Evolutionary conservation across 2,888 invertebrate genomes (phyloP).

Genomic region (Phengaris alcon): DNA sequence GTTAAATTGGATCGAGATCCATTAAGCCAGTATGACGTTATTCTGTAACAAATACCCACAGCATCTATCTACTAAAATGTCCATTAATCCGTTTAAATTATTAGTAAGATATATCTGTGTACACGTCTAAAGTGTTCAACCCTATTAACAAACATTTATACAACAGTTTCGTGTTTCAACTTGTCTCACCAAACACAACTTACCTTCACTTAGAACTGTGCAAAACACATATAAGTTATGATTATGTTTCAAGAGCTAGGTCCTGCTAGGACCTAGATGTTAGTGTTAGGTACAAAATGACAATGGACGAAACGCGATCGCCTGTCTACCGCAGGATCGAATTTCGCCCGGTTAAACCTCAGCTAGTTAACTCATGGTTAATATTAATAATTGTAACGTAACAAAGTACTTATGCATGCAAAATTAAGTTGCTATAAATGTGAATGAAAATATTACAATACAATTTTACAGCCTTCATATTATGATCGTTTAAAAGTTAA

Average conservation of each 20-base stretch:
- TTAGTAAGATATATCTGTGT: slow-evolving; percentile 20
- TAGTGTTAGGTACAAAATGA: slow-evolving; percentile 33
- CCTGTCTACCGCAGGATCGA: slow-evolving; percentile 34
- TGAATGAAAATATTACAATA: neutral
- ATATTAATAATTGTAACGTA: neutral
- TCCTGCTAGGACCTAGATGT: slow-evolving; percentile 16
- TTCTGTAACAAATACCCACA: neutral
- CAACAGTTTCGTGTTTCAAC: slow-evolving; percentile 14
- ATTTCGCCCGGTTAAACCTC: slow-evolving; percentile 35
- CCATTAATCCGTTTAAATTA: slow-evolving; percentile 4
- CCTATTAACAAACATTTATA: slow-evolving; percentile 23
- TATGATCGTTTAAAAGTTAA: too few relatives aligned
- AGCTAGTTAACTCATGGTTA: slow-evolving; percentile 24
- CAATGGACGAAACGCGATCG: slow-evolving; percentile 41
- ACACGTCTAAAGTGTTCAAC: slow-evolving; percentile 14
- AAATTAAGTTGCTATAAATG: neutral
- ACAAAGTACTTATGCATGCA: too few relatives aligned
- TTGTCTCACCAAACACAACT: slow-evolving; percentile 26
- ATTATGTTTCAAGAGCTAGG: slow-evolving; percentile 27
- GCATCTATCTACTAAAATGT: neutral
- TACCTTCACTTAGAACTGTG: slow-evolving; percentile 23
- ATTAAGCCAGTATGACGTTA: neutral
- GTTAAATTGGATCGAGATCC: neutral
- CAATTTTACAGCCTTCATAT: too few relatives aligned
- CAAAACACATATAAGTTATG: slow-evolving; percentile 26